Conservation (phyloP, 2,888 invertebrate genomes). For the Phlogophora meticulosa region DNA sequence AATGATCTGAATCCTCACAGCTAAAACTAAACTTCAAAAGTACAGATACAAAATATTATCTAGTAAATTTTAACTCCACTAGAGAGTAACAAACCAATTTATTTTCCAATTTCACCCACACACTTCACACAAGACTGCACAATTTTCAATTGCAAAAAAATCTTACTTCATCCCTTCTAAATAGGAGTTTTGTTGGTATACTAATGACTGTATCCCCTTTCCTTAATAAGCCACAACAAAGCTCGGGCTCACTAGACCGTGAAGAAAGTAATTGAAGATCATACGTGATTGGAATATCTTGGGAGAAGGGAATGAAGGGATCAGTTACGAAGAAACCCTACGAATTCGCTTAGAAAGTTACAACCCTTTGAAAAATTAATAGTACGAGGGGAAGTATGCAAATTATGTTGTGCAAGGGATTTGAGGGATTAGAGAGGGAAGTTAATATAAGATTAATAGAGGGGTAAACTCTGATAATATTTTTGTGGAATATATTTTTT, state of each 20-base stretch:
- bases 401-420: constrained; percentile 43
- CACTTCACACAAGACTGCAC: constrained; percentile 24
- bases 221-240: constrained; percentile 71
- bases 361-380: constrained; percentile 52
- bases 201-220: constrained; percentile 64
- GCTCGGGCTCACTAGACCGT: constrained; percentile 70
- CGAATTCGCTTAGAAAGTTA: constrained; percentile 30
- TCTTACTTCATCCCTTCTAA: constrained; percentile 28
- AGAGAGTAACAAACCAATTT: constrained; percentile 48
- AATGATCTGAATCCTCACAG: constrained; percentile 13
- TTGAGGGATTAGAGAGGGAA: constrained; percentile 12
- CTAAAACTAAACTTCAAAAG: constrained; percentile 11
- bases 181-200: constrained; percentile 41
- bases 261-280: constrained; percentile 79
- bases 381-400: constrained; percentile 34
- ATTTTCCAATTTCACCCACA: constrained; percentile 31
- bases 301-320: constrained; percentile 17
- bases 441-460: constrained; percentile 32
- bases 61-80: constrained; percentile 10
- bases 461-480: constrained; percentile 11
- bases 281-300: constrained; percentile 75
- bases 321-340: constrained; percentile 52
- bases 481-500: not conserved
- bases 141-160: constrained; percentile 42
- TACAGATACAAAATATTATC: constrained; percentile 16